Evolutionary conservation across 92 coral and sea anemone genomes (phyloP), one percentile per base, ranked within the genome.

Genomic region (Actinernus sp.): DNA sequence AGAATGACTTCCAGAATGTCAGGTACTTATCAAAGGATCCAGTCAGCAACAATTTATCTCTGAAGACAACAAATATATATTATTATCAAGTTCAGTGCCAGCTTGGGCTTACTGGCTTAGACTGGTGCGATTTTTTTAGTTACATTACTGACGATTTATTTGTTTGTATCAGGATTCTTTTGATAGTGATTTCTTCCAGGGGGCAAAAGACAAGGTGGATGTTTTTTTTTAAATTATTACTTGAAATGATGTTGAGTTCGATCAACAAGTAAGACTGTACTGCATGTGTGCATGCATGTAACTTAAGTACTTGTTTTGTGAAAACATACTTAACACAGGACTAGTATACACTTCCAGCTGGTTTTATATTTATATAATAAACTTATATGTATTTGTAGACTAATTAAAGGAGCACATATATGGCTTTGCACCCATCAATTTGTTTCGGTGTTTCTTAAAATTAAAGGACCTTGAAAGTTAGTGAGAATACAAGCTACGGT

Each of bases 61-160:
- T 77, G 2, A 77, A 77, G 70, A 57, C 7, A 24, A 55, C 55
- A 19, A 50, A 77, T 44, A 49, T 10, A 2, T 58, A 68, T 49
- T 49, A 49, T 28, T 68, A 78, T 32, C 78, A 78, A 60, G 78
- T 78, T 0, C 85, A 68, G 39, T 78, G 85, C 44, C 78, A 78
- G 48, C 51, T 78, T 7, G 85, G 23, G 5, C 51, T 68, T 11
- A 78, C 71, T 47, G 83, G 83, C 13, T 34, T 65, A 1, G 67
- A 63, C 29, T 76, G 83, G 74, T 76, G 81, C 27, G 81, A 76
- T 17, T 65, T 76, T 51, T 76, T 76, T 65, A 64, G 66, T 57
- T 76, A 55, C 55, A 68, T 78, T 26, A 36, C 17, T 26, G 64
- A 78, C 27, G 26, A 32, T 13, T 11, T 43, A 10, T 77, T 27